phyloP scores from a whole-genome alignment of 2,888 invertebrate species.

The Rotaria magnacalcarata region DNA sequence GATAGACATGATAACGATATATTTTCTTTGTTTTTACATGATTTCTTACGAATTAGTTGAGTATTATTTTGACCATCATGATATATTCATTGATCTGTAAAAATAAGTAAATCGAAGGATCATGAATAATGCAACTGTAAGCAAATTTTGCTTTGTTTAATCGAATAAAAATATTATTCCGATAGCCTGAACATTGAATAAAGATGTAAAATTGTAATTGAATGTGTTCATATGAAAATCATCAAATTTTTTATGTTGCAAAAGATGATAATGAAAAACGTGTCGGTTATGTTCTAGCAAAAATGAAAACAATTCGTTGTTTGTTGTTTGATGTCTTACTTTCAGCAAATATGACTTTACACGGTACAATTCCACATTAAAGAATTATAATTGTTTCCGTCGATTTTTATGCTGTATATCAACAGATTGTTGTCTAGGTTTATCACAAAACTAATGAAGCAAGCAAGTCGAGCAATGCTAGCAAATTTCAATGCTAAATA shows the following conservation, averaged over 20 bases:
- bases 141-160: too few relatives aligned
- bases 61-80: too few relatives aligned
- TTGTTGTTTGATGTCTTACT: too few relatives aligned
- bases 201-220: constrained; percentile 99
- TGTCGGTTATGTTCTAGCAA: constrained; percentile 81
- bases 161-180: neutral
- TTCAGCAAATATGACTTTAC: constrained; percentile 35
- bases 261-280: constrained; percentile 94
- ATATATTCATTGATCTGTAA: too few relatives aligned
- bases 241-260: constrained; percentile 96
- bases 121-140: constrained; percentile 42
- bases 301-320: constrained; percentile 67
- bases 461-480: constrained; percentile 94
- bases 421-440: constrained; percentile 74
- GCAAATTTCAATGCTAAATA: constrained; percentile 96
- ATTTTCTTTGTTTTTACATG: too few relatives aligned
- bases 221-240: constrained; percentile 95
- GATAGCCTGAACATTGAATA: constrained; percentile 79
- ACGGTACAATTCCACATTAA: constrained; percentile 76
- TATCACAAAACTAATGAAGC: constrained; percentile 98
- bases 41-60: too few relatives aligned
- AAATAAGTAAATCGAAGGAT: constrained; percentile 4
- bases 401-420: constrained; percentile 72
- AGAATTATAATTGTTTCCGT: too few relatives aligned
- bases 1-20: too few relatives aligned